Evolutionary conservation across 2,888 invertebrate genomes (phyloP).

Genomic region (Nebria salina): DNA sequence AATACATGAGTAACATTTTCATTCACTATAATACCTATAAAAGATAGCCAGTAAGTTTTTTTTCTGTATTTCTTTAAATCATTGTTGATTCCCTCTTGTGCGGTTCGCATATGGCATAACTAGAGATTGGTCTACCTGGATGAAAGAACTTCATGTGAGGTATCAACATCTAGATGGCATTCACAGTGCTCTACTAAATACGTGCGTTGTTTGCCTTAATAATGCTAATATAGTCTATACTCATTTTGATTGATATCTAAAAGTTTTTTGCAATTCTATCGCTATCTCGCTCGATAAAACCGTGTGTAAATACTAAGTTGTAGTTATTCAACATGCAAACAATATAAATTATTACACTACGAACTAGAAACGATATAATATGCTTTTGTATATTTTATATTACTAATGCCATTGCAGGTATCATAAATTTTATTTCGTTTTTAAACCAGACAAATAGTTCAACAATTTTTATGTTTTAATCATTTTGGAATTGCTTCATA

Average conservation of each 20-base stretch:
- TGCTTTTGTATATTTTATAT: background rate
- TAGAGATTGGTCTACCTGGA: conserved; percentile 27
- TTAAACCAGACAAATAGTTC: background rate
- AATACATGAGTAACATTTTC: background rate
- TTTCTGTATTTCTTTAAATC: background rate
- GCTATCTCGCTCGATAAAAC: background rate
- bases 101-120: conserved; percentile 13
- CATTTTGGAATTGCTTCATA: background rate
- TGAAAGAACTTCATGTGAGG: conserved; percentile 34
- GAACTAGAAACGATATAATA: background rate
- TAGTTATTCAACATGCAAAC: background rate
- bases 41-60: background rate
- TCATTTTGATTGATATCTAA: background rate
- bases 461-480: background rate
- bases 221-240: background rate
- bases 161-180: background rate
- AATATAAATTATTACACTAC: background rate
- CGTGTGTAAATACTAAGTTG: background rate
- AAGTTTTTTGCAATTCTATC: background rate
- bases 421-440: conserved; percentile 1
- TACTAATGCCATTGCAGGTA: background rate
- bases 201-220: conserved; percentile 14
- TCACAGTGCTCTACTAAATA: conserved; percentile 24
- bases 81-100: conserved; percentile 9
- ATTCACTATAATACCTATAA: background rate